These are phyloP conservation scores for Chesias legatella DNA, from an alignment of 2,888 invertebrate species.

Conservation along the genomic window DNA sequence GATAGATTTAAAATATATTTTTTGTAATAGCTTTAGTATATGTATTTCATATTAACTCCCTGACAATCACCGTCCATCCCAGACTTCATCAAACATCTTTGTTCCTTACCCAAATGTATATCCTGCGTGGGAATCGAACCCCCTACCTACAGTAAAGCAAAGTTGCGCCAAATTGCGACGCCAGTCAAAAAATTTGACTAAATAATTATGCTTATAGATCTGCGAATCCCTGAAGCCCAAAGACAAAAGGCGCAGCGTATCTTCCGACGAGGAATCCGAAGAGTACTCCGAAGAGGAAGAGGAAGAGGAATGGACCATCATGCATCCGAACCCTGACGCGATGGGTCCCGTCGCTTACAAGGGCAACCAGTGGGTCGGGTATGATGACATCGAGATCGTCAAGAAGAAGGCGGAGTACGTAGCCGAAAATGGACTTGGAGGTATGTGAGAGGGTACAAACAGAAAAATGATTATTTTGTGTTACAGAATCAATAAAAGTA, in stretches of 20 bases:
- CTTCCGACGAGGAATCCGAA: constrained; percentile 52
- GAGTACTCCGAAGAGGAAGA: constrained; percentile 79
- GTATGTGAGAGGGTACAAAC: constrained; percentile 48
- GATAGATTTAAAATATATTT: too few species aligned
- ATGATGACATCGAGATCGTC: constrained; percentile 92
- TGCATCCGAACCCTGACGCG: constrained; percentile 88
- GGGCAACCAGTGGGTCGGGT: constrained; percentile 96
- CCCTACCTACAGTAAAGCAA: too few species aligned
- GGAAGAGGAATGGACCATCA: constrained; percentile 85
- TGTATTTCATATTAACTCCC: too few species aligned
- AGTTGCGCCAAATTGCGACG: too few species aligned
- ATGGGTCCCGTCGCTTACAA: constrained; percentile 94
- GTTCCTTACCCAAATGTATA: too few species aligned
- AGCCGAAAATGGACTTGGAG: constrained; percentile 90
- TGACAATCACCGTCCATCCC: too few species aligned
- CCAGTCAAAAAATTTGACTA: too few species aligned
- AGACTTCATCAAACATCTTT: too few species aligned
- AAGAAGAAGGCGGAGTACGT: constrained; percentile 92
- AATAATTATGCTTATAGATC: constrained; percentile 82
- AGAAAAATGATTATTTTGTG: background rate
- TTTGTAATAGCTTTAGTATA: too few species aligned
- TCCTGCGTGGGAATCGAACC: too few species aligned
- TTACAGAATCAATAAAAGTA: too few species aligned
- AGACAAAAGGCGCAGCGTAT: constrained; percentile 50
- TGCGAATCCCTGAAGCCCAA: constrained; percentile 86